phyloP scores from a whole-genome alignment of 92 coral and sea anemone species.

The Palythoa caribaeorum region DNA sequence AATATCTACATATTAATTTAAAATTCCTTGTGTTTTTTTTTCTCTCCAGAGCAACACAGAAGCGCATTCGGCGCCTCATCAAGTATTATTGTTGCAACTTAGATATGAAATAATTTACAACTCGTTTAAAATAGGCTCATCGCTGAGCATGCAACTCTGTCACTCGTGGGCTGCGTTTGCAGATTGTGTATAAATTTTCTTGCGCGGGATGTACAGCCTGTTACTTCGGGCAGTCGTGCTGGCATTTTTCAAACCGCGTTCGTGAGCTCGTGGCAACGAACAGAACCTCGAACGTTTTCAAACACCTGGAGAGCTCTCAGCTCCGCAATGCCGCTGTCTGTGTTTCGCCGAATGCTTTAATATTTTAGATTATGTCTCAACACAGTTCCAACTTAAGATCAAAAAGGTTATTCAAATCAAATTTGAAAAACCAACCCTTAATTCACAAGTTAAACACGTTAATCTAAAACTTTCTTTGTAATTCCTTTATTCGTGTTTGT shows the following conservation, averaged over 20 bases:
- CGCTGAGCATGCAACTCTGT: not conserved
- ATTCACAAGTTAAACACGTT: too few species aligned
- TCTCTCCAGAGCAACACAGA: too few species aligned
- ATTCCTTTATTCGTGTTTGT: too few species aligned
- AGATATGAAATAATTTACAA: not conserved
- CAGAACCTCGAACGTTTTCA: not conserved
- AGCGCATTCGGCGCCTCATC: too few species aligned
- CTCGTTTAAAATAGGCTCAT: not conserved
- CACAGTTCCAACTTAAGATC: too few species aligned
- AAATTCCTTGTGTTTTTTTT: too few species aligned
- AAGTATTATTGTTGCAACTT: not conserved
- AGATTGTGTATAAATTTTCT: not conserved
- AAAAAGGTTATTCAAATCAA: too few species aligned
- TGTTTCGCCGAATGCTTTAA: too few species aligned
- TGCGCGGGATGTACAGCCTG: not conserved
- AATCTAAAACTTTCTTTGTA: too few species aligned
- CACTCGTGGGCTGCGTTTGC: not conserved
- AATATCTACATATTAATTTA: too few species aligned
- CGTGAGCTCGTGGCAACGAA: not conserved
- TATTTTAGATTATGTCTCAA: too few species aligned
- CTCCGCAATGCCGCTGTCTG: not conserved
- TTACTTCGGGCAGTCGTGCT: not conserved
- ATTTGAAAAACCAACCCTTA: too few species aligned
- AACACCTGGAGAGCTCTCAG: not conserved
- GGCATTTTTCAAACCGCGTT: not conserved